These are phyloP conservation scores for Pongo abelii DNA, from an alignment of 2,113 vertebrate genomes.

Conservation along the genomic window DNA sequence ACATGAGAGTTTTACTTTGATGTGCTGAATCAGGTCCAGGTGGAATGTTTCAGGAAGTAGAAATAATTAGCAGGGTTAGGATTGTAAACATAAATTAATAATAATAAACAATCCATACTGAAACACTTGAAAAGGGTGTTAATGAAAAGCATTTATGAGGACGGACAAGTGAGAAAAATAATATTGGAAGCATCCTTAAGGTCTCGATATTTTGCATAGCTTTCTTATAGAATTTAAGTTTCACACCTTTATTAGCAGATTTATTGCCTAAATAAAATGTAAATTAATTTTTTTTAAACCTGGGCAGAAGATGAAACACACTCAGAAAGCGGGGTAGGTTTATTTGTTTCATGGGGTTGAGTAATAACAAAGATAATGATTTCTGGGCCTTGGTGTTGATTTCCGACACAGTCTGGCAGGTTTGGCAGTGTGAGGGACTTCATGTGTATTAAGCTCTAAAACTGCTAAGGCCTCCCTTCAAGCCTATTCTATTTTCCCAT, in stretches of 20 bases:
- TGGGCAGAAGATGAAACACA: neutral
- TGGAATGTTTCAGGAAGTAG: neutral
- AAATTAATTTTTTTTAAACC: neutral
- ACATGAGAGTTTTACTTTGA: fast-evolving
- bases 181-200: neutral
- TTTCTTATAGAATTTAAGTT: neutral
- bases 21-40: neutral
- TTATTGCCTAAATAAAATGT: neutral
- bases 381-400: neutral
- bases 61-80: neutral
- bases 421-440: fast-evolving
- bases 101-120: neutral
- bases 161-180: neutral
- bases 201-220: fast-evolving
- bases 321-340: neutral
- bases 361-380: neutral
- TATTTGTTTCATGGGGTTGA: neutral
- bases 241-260: neutral
- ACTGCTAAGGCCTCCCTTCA: fast-evolving
- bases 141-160: neutral
- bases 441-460: fast-evolving
- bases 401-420: neutral
- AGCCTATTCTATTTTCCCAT: fast-evolving
- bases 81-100: neutral
- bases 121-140: neutral